Conservation (phyloP, 2,888 invertebrate genomes). For the Leptura quadrifasciata region DNA sequence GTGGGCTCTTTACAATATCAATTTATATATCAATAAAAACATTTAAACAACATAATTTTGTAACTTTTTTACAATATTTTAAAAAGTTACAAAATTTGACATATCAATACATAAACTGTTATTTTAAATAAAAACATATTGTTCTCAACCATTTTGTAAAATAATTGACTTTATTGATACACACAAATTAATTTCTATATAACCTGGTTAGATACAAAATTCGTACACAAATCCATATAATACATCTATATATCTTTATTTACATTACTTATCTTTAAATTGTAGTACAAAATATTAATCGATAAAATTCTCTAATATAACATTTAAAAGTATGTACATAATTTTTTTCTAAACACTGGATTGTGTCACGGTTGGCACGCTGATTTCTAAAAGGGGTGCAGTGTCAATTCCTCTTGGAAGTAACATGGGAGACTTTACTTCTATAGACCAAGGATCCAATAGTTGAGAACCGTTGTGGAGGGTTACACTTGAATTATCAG, state of each 20-base stretch:
- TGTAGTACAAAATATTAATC: slow-evolving; percentile 23
- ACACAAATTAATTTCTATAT: slow-evolving; percentile 31
- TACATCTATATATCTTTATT: slow-evolving; percentile 16
- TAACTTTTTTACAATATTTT: slow-evolving; percentile 13
- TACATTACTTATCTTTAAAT: slow-evolving; percentile 2
- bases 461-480: slow-evolving; percentile 67
- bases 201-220: slow-evolving; percentile 34
- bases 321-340: slow-evolving; percentile 34
- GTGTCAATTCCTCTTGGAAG: slow-evolving; percentile 61
- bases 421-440: slow-evolving; percentile 64
- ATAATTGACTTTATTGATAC: slow-evolving; percentile 49
- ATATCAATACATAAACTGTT: slow-evolving; percentile 42
- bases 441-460: slow-evolving; percentile 70
- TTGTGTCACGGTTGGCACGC: slow-evolving; percentile 42
- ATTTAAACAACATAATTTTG: slow-evolving; percentile 8
- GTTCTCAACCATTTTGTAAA: slow-evolving; percentile 27
- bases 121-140: slow-evolving; percentile 52
- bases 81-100: slow-evolving; percentile 26
- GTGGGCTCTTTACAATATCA: slow-evolving; percentile 50
- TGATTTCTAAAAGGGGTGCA: slow-evolving; percentile 64
- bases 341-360: slow-evolving; percentile 40
- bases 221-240: slow-evolving; percentile 15
- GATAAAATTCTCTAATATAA: slow-evolving; percentile 9
- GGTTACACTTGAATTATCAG: slow-evolving; percentile 71
- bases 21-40: slow-evolving; percentile 41